phyloP scores from a whole-genome alignment of 2,888 invertebrate species.

The Drosophila vallismaia region DNA sequence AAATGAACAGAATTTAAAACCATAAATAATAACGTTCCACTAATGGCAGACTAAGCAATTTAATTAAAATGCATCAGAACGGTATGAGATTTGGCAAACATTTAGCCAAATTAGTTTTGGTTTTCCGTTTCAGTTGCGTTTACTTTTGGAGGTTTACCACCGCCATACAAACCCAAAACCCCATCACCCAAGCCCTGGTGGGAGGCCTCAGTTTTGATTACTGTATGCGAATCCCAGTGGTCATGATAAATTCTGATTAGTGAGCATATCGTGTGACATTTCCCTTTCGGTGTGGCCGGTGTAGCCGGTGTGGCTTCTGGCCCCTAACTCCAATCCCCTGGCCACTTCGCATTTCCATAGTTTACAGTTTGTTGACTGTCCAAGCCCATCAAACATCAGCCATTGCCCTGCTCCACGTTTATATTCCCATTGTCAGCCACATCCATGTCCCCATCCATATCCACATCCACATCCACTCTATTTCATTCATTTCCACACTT shows the following conservation, averaged over 20 bases:
- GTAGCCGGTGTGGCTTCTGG: too few species aligned
- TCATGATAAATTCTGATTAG: constrained; percentile 6
- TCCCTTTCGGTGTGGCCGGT: neutral
- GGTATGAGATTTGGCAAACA: constrained; percentile 10
- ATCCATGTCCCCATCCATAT: constrained; percentile 3
- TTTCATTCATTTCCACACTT: constrained; percentile 45
- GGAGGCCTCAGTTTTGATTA: constrained; percentile 21
- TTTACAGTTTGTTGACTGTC: constrained; percentile 59
- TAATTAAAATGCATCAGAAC: constrained; percentile 61
- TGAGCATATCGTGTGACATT: constrained; percentile 26
- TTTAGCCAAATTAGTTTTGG: constrained; percentile 33
- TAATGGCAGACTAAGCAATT: constrained; percentile 57
- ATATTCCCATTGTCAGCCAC: constrained; percentile 28
- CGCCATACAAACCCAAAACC: neutral
- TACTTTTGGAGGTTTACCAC: neutral
- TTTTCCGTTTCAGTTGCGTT: neutral
- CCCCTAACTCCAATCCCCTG: neutral
- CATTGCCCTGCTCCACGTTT: neutral
- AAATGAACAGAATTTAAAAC: constrained; percentile 18
- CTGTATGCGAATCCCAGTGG: constrained; percentile 1
- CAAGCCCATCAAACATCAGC: constrained; percentile 47
- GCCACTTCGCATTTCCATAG: constrained; percentile 36
- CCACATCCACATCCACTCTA: constrained; percentile 25
- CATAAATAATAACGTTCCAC: constrained; percentile 61
- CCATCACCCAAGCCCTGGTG: neutral